Base-by-base conservation (phyloP, 2,888 invertebrate species). In the Formica aserva region DNA sequence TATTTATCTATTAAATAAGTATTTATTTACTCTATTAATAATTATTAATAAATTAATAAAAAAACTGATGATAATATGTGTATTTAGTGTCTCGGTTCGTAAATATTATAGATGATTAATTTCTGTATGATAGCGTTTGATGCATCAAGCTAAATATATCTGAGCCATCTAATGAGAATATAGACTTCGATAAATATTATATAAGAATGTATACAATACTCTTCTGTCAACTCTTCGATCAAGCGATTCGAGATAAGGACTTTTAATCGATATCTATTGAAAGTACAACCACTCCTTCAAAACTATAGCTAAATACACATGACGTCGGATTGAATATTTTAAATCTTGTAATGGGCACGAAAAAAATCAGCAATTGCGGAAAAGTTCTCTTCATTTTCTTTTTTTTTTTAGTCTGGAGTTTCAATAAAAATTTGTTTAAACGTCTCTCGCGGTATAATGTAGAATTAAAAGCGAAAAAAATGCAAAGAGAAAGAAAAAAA, bases 161-260 rank as follows among this genome's bases (percentile, higher is more conserved):
- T 65, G 22, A 76, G 41, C 9, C 22, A 55, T 71, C 71, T 71
- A 77, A 69, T 69, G 55, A 67, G 41, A 11, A 45, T 74, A 45
- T 45, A 15, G 41, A 38, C 29, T 3, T 3, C 15, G 77, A 77
- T 77, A n/a, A n/a, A n/a, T n/a, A n/a, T n/a, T n/a, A n/a, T n/a
- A n/a, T n/a, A 77, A 77, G 72, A 77, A 57, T 77, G 77, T 77
- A 69, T 55, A 77, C 72, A 77, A 6, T 41, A 22, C 35, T 52
- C 35, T 26, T 35, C 35, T 35, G 75, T 76, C 65, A 76, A 52
- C 66, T 26, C 26, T 48, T 0, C 18, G 13, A 35, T 48, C 65
- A 35, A 66, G 9, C 75, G 75, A 35, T 35, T 62, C 18, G n/a
- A 71, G 72, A 71, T 77, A 77, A 77, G 22, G n/a, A 38, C 3